phyloP scores from a whole-genome alignment of 2,797 vertebrate genomes.

The Xiphorhynchus erythropygius region DNA sequence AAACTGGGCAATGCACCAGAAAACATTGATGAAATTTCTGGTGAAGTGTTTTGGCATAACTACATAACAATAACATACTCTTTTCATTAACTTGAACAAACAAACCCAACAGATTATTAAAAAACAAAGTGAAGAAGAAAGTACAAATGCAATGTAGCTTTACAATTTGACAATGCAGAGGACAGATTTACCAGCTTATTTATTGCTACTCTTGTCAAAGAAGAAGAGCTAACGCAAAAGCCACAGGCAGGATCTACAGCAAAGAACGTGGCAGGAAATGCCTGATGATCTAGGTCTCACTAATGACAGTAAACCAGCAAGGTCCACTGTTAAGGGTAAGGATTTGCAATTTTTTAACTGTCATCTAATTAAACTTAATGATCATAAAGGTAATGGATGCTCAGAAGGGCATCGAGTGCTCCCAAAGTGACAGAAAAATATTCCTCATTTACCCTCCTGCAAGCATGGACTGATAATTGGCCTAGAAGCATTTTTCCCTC shows the following conservation, averaged over 20 bases:
- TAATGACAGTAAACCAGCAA: background rate
- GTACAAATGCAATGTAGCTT: conserved; percentile 59
- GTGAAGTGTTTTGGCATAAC: conserved; percentile 72
- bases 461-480: background rate
- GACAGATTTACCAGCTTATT: conserved; percentile 18
- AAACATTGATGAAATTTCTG: conserved; percentile 74
- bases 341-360: background rate
- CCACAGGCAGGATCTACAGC: background rate
- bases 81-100: conserved; percentile 78
- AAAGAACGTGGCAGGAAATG: background rate
- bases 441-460: background rate
- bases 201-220: conserved; percentile 35
- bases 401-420: background rate
- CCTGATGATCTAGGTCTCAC: background rate
- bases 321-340: background rate
- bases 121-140: conserved; percentile 38
- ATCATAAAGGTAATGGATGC: background rate
- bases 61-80: conserved; percentile 74
- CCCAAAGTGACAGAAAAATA: background rate
- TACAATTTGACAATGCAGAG: conserved; percentile 18
- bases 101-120: conserved; percentile 73
- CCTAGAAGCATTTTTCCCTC: background rate
- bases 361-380: background rate
- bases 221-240: conserved; percentile 5
- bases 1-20: conserved; percentile 67